Base-by-base conservation (phyloP, 1,140 invertebrate genomes). In the Anoplolepis gracilipes region DNA sequence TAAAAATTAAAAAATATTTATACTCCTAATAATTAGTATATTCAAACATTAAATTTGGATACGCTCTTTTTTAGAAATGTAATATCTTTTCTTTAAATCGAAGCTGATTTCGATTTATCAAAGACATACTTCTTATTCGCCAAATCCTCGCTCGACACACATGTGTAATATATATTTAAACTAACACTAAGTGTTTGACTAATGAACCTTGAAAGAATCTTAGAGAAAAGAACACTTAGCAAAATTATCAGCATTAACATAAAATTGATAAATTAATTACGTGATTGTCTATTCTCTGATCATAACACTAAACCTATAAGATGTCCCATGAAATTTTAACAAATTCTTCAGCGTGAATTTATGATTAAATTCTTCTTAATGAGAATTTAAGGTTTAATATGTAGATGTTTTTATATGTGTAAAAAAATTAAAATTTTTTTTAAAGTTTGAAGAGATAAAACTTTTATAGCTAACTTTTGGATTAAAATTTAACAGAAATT, bases 231-330 rank as follows among this genome's bases (percentile, higher is more conserved):
- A 19, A 75, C n/a, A 57, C 53, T 75, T 7, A 57, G 8, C 19
- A 5, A 57, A 6, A 4, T 59, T 59, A 49, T 7, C n/a, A 46
- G 19, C 13, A 25, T 75, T 57, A 75, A 75, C 8, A 59, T 33
- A 16, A 22, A 57, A 6, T n/a, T 30, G 19, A n/a, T 22, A 36
- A 75, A 73, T 36, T 73, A 13, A 75, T 57, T 75, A 75, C 39
- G n/a, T 57, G 49, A 75, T 39, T 28, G 33, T 13, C 22, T 22
- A 4, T 4, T 36, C 11, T 36, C 1, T 30, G 16, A 39, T 75
- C n/a, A 1, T 22, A 59, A 75, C 25, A 75, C 13, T 55, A 30
- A 16, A 33, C 7, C 11, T 25, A 57, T 22, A 19, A 7, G 13
- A 59, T 22, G 53, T 4, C 6, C 0, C 19, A 55, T 33, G 1